Evolutionary conservation across 2,888 invertebrate species (phyloP).

Genomic region (Dasysyrphus tricinctus): DNA sequence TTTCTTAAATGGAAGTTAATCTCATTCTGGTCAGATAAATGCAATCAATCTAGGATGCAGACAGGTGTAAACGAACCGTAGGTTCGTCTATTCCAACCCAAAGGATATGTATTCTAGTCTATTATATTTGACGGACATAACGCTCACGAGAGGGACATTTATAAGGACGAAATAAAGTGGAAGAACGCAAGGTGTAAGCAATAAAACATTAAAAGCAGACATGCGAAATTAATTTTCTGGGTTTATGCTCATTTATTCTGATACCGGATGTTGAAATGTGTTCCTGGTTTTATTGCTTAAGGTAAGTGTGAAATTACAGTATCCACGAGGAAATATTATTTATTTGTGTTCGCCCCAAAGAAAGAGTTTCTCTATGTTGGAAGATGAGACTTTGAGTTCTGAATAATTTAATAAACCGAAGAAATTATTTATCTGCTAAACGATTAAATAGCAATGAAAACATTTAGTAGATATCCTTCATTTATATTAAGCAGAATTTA

Average conservation of each 20-base stretch:
- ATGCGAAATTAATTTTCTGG: conserved; percentile 53
- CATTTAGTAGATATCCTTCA: neutral
- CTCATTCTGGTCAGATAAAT: conserved; percentile 51
- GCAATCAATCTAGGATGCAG: conserved; percentile 60
- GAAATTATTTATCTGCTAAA: conserved; percentile 16
- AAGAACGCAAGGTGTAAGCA: conserved; percentile 36
- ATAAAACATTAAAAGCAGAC: conserved; percentile 54
- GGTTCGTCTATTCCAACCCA: neutral
- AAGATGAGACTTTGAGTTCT: neutral
- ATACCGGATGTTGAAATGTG: conserved; percentile 41
- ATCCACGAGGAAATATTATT: conserved; percentile 46
- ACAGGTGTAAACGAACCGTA: conserved; percentile 48
- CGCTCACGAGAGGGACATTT: neutral
- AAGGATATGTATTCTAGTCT: conserved; percentile 16
- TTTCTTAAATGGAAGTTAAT: neutral
- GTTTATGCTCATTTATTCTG: conserved; percentile 45
- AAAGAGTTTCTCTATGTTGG: conserved; percentile 7
- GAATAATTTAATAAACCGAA: neutral
- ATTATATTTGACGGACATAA: neutral
- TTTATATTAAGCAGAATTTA: neutral
- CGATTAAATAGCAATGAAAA: neutral
- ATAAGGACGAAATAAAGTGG: conserved; percentile 27
- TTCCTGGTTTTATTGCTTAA: conserved; percentile 31
- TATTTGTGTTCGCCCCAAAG: conserved; percentile 50
- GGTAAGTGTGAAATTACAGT: conserved; percentile 42